Evolutionary conservation across 2,113 vertebrate genomes (phyloP).

Genomic region (Nycticebus coucang): DNA sequence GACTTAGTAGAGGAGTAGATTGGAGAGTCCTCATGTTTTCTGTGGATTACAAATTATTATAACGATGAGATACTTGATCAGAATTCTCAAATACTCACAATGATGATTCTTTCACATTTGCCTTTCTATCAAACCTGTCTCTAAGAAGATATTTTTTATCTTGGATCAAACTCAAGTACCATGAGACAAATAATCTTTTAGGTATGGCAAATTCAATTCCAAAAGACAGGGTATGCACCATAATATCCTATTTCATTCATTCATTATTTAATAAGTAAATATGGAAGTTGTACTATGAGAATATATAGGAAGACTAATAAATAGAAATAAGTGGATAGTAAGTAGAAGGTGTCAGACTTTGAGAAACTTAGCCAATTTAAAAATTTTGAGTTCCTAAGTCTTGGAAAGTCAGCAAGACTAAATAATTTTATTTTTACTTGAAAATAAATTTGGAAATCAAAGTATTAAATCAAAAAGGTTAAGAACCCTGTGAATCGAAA

Average conservation of each 20-base stretch:
- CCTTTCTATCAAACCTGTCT: constrained; percentile 4
- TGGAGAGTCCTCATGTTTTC: neutral
- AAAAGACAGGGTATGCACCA: neutral
- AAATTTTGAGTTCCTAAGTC: constrained; percentile 21
- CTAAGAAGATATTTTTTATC: constrained; percentile 19
- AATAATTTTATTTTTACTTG: constrained; percentile 59
- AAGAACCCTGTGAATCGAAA: constrained; percentile 31
- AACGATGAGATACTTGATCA: neutral
- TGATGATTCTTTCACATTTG: neutral
- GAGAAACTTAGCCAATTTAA: constrained; percentile 35
- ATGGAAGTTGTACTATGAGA: neutral
- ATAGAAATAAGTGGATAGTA: neutral
- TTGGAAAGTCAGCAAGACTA: constrained; percentile 36
- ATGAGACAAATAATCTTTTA: neutral
- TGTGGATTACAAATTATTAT: neutral
- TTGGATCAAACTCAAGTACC: neutral
- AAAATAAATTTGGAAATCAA: constrained; percentile 56
- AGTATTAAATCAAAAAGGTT: constrained; percentile 55
- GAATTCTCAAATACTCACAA: constrained; percentile 26
- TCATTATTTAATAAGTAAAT: neutral
- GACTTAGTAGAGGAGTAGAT: neutral
- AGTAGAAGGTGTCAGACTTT: neutral
- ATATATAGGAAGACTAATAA: neutral
- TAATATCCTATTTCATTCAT: neutral
- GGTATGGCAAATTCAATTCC: constrained; percentile 7